phyloP scores from a whole-genome alignment of 2,888 invertebrate genomes.

The Cephalotes varians region DNA sequence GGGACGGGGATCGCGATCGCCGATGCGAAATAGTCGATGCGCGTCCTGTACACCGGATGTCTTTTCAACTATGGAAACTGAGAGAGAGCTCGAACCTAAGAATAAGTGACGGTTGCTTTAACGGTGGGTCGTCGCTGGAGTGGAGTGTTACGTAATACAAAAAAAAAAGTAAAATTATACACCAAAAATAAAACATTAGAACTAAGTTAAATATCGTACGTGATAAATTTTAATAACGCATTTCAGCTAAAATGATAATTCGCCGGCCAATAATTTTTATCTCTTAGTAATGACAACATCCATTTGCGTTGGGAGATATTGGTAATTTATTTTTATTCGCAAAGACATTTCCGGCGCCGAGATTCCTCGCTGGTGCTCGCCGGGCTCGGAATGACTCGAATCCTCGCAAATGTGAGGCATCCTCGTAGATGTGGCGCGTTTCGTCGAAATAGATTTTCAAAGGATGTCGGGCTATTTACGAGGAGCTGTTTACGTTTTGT shows the following conservation, averaged over 20 bases:
- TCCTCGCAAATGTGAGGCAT: background rate
- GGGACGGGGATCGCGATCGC: slow-evolving; percentile 31
- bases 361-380: slow-evolving; percentile 9
- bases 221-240: background rate
- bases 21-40: slow-evolving; percentile 36
- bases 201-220: background rate
- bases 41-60: slow-evolving; percentile 37
- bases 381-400: background rate
- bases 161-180: too few relatives aligned
- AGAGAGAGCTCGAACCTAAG: slow-evolving; percentile 29
- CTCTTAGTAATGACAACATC: background rate
- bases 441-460: slow-evolving; percentile 29
- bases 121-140: background rate
- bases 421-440: background rate
- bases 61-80: slow-evolving; percentile 39
- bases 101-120: slow-evolving; percentile 11
- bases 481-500: slow-evolving; percentile 31
- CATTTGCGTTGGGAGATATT: background rate
- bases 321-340: background rate
- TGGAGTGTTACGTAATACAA: background rate
- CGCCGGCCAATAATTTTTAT: background rate
- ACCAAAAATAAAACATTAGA: too few relatives aligned
- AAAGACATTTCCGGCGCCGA: background rate
- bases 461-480: slow-evolving; percentile 16
- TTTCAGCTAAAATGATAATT: background rate